Conservation (phyloP, 2,888 invertebrate species). For the Drosophila trichaetosa region DNA sequence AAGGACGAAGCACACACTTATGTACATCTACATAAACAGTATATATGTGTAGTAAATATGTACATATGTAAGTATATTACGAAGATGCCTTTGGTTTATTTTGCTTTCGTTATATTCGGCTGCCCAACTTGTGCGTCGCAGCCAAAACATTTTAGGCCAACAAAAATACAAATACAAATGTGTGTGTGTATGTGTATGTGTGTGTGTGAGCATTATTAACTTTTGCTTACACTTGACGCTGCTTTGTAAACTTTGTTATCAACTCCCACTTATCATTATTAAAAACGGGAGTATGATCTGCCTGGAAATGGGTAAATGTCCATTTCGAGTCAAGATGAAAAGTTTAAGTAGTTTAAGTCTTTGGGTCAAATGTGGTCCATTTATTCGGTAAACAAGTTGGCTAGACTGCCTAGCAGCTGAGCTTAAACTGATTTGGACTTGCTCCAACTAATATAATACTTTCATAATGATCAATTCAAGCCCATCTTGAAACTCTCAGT, state of each 20-base stretch:
- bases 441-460: background rate
- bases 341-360: background rate
- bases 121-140: conserved; percentile 10
- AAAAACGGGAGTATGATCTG: conserved; percentile 4
- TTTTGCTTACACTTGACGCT: conserved; percentile 67
- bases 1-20: conserved; percentile 2
- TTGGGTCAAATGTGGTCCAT: background rate
- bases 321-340: background rate
- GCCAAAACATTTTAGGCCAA: conserved; percentile 30
- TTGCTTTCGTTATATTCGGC: conserved; percentile 20
- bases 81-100: conserved; percentile 27
- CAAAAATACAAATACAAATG: conserved; percentile 10
- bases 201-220: conserved; percentile 50
- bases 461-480: background rate
- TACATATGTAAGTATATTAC: conserved; percentile 18
- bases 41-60: conserved; percentile 7
- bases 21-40: conserved; percentile 8
- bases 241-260: conserved; percentile 66
- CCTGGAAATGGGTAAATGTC: background rate
- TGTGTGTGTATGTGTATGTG: background rate
- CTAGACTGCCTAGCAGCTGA: background rate
- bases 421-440: background rate
- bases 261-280: conserved; percentile 47
- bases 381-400: background rate
- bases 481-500: background rate